Base-by-base conservation (phyloP, 2,888 invertebrate species). In the Furcula furcula region DNA sequence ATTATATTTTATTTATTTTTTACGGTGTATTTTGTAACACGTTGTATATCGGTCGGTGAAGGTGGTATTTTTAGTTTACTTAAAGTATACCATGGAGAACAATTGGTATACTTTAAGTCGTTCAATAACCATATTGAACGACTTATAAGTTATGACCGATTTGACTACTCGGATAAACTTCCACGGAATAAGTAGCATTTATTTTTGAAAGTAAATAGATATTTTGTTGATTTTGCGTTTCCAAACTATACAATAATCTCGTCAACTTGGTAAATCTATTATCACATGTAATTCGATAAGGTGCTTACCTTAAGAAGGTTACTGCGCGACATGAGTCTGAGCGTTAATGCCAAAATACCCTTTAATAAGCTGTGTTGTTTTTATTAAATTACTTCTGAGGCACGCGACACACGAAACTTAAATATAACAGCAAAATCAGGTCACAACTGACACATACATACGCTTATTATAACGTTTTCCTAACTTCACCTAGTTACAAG, bases 291-390 rank as follows among this genome's bases (percentile, higher is more conserved):
- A 66, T 63, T 58, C 61, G 62, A 65, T 70, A 69, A 67, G 59
- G 64, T 62, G 56, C 60, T 67, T 70, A 64, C 55, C 61, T 58
- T 66, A 59, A 66, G 67, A 68, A 67, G 60, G 65, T 68, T 68
- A 64, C 60, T 64, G 58, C 68, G 69, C 58, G 62, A 63, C 62
- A 68, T 60, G 59, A 62, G 59, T 65, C 60, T 53, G 55, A 66
- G 60, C 70, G 71, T 69, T 75, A 76, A 76, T 74, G 77, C 76
- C 78, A 76, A 83, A 83, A 76, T 79, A 83, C 75, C 75, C 74
- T 76, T 76, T 77, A 77, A 70, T 76, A 77, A 75, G 72, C 71
- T 77, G 68, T 83, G 81, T 81, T 84, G 80, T 81, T 84, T 81
- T 82, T 80, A 83, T 85, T 82, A 82, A 85, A 85, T 84, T 83